Evolutionary conservation across 2,113 vertebrate genomes (phyloP), one percentile per base, ranked within the genome.

Genomic region (Trichomycterus rosablanca): DNA sequence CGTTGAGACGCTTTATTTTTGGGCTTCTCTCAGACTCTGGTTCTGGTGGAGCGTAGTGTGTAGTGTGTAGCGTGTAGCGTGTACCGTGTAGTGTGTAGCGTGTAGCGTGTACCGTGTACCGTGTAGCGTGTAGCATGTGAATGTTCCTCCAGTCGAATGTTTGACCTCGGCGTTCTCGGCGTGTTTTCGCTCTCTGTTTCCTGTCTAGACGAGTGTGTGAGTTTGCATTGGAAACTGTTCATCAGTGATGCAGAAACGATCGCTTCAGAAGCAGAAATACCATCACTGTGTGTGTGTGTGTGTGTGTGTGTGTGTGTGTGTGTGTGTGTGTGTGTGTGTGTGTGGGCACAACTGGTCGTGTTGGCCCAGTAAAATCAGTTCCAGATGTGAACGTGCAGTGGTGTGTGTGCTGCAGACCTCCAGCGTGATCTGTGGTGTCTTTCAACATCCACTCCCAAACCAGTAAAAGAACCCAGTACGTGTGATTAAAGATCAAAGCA

Each of bases 171-270:
- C 30, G 9, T 56, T 34, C 34, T 49, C 58, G 40, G 52, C 45
- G n/a, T 28, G 58, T 73, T 60, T 67, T 52, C 49, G 30, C 43
- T 51, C 54, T 61, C 20, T 30, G 37, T 66, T 74, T 74, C 62
- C 68, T 76, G 71, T 76, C 65, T 76, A 69, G 71, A 18, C 55
- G 18, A 16, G 4, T 59, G 14, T 62, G 62, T 61, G 45, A 22
- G 46, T 34, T 28, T 23, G 19, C 2, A 37, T 12, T 42, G 45
- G 39, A 52, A 46, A 37, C 6, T n/a, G 2, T 18, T 34, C 22
- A 49, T 43, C 7, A 59, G 9, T 53, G 26, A 54, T 19, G 40
- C 18, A 18, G 10, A 48, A 61, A 18, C 16, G 20, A 54, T n/a
- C 35, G 11, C n/a, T 9, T 3, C 34, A 4, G 34, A 6, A 12